These are phyloP conservation scores for Argyresthia goedartella DNA, from an alignment of 2,888 invertebrate genomes.

Conservation along the genomic window DNA sequence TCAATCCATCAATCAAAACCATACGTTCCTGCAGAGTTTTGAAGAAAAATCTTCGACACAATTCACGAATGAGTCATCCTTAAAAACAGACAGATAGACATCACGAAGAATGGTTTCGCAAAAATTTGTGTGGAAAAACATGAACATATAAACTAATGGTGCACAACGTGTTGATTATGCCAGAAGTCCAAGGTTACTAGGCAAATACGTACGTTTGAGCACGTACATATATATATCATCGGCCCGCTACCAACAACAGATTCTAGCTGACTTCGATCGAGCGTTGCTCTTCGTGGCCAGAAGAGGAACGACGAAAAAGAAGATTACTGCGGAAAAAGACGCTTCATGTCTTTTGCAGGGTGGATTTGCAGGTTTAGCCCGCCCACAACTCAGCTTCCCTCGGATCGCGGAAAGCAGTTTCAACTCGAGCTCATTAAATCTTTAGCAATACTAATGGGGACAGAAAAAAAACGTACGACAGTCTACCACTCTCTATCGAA, in stretches of 20 bases:
- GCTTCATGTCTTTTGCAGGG: no score
- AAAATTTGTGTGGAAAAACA: conserved; percentile 8
- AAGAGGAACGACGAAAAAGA: no score
- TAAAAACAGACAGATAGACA: conserved; percentile 4
- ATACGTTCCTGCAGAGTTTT: not conserved
- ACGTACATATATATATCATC: not conserved
- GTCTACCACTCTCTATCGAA: conserved; percentile 14
- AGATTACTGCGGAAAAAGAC: no score
- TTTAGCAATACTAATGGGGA: not conserved
- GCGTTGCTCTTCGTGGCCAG: no score
- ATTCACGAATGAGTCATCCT: conserved; percentile 11
- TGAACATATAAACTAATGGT: conserved; percentile 4
- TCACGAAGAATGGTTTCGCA: conserved; percentile 5
- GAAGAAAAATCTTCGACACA: conserved; percentile 7
- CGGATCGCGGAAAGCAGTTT: not conserved
- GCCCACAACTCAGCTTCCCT: not conserved
- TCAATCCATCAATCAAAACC: conserved; percentile 5
- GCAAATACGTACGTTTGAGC: not conserved
- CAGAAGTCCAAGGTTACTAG: not conserved
- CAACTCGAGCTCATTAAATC: not conserved
- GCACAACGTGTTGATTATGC: not conserved
- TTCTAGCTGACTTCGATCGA: no score
- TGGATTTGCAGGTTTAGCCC: no score
- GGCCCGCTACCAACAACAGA: not conserved
- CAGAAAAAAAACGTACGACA: conserved; percentile 6